phyloP scores from a whole-genome alignment of 2,113 vertebrate genomes.

The Globicephala melas region DNA sequence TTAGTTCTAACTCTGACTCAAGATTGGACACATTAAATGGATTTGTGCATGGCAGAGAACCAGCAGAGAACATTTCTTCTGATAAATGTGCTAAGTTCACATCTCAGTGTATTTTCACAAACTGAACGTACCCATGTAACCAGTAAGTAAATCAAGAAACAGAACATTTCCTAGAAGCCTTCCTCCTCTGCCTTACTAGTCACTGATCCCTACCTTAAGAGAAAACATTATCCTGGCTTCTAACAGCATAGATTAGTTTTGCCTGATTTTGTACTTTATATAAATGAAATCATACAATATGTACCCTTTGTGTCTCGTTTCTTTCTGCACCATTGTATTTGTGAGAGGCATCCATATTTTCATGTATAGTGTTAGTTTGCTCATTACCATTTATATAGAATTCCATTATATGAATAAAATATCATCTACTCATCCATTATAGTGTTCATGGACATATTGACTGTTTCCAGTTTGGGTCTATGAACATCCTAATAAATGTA shows the following conservation, averaged over 20 bases:
- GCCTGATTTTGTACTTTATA: conserved; percentile 16
- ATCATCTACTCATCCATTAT: neutral
- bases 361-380: neutral
- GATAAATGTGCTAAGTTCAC: neutral
- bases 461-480: neutral
- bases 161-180: neutral
- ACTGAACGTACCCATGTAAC: neutral
- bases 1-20: neutral
- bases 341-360: neutral
- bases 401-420: conserved; percentile 30
- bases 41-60: neutral
- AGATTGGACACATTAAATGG: neutral
- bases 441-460: neutral
- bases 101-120: neutral
- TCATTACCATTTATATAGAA: conserved; percentile 27
- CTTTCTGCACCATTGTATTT: conserved; percentile 29
- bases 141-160: neutral
- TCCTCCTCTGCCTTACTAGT: neutral
- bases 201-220: neutral
- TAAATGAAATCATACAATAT: neutral
- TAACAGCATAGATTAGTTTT: conserved; percentile 7
- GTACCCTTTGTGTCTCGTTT: conserved; percentile 13
- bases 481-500: conserved; percentile 30
- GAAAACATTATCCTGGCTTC: neutral
- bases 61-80: conserved; percentile 19